phyloP scores from a whole-genome alignment of 1,140 invertebrate genomes.

The Drosophila saltans region DNA sequence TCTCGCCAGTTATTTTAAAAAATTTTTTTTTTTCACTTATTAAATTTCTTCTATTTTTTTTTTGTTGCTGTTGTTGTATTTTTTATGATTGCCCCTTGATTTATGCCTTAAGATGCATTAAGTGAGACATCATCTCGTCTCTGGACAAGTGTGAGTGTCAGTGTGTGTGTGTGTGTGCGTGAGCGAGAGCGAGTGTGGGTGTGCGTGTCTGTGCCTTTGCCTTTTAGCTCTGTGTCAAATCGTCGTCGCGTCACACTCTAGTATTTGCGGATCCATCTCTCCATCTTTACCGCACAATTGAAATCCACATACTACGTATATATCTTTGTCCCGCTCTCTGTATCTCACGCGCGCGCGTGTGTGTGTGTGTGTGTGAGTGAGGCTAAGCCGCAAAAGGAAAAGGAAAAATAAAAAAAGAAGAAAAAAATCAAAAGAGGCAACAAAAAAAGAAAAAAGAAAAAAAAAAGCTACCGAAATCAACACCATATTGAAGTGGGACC shows the following conservation, averaged over 20 bases:
- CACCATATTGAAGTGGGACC: slow-evolving; percentile 72
- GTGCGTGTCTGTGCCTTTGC: slow-evolving; percentile 20
- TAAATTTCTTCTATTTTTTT: not conserved
- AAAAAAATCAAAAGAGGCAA: slow-evolving; percentile 18
- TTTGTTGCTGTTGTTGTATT: not conserved
- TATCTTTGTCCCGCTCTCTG: slow-evolving; percentile 32
- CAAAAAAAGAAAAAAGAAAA: slow-evolving; percentile 36
- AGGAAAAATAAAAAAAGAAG: slow-evolving; percentile 26
- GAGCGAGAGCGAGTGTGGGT: slow-evolving; percentile 28
- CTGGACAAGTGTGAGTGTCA: not conserved
- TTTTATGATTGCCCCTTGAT: slow-evolving; percentile 15
- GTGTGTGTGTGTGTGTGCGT: slow-evolving; percentile 32
- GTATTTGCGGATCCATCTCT: slow-evolving; percentile 5
- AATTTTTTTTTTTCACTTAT: not conserved
- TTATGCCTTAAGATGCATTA: slow-evolving; percentile 54
- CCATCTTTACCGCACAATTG: slow-evolving; percentile 36
- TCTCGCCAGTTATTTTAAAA: not conserved
- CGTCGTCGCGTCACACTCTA: slow-evolving; percentile 7
- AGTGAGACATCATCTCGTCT: slow-evolving; percentile 31
- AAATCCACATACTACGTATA: slow-evolving; percentile 46
- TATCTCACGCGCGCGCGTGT: slow-evolving; percentile 22
- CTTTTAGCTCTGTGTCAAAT: slow-evolving; percentile 9
- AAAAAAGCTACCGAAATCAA: slow-evolving; percentile 59
- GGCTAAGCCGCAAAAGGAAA: slow-evolving; percentile 27
- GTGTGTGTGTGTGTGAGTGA: not conserved